Evolutionary conservation across 2,888 invertebrate genomes (phyloP).

Genomic region (Merodon equestris): DNA sequence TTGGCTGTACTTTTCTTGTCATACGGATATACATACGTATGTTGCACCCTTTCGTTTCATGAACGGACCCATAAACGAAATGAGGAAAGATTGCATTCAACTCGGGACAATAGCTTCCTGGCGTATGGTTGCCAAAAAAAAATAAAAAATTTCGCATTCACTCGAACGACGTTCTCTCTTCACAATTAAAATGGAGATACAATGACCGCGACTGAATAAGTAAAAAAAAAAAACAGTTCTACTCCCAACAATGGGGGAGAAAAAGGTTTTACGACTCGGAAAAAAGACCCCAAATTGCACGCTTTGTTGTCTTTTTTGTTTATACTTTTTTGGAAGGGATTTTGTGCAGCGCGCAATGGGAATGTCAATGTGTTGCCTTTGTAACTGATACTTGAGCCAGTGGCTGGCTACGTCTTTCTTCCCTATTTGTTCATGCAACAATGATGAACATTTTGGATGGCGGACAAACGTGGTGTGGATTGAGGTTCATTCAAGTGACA

Average conservation of each 20-base stretch:
- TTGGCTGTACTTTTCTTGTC: background rate
- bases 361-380: conserved; percentile 40
- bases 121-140: conserved; percentile 49
- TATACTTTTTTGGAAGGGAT: background rate
- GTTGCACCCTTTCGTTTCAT: too few species aligned
- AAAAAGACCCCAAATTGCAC: conserved; percentile 21
- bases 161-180: conserved; percentile 42
- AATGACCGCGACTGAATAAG: conserved; percentile 43
- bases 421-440: too few species aligned
- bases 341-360: conserved; percentile 39
- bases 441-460: too few species aligned
- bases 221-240: too few species aligned
- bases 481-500: too few species aligned
- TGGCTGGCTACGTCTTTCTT: too few species aligned
- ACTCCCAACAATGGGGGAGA: conserved; percentile 6
- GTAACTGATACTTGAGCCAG: conserved; percentile 48
- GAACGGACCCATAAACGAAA: background rate
- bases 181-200: conserved; percentile 46
- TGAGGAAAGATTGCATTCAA: background rate
- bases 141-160: conserved; percentile 3
- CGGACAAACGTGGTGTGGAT: too few species aligned
- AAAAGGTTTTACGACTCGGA: conserved; percentile 27
- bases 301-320: conserved; percentile 32
- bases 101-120: conserved; percentile 11
- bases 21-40: background rate